Percentiles rank a stretch among this genome's conserved stretches.
Conservation (phyloP, 2,797 vertebrate species). For the Aselliscus stoliczkanus region DNA sequence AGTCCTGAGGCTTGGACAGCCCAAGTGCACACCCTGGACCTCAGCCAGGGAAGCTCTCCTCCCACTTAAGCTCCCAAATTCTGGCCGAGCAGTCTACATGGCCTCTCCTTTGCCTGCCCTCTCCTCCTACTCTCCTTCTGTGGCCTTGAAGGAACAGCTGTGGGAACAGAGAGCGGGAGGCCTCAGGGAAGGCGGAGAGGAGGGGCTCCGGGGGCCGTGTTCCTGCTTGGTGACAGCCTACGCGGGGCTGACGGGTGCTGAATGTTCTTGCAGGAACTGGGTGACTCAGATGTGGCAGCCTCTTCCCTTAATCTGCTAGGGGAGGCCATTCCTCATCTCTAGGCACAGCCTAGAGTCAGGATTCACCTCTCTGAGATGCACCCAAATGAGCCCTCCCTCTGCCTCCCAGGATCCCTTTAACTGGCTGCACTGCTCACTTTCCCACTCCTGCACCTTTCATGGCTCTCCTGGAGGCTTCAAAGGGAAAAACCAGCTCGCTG, state of each 20-base stretch:
- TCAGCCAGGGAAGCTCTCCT: neutral
- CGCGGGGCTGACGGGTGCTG: neutral
- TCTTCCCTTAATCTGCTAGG: neutral
- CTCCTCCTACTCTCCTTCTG: slow-evolving; percentile 60
- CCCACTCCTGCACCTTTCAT: neutral
- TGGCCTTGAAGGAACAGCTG: slow-evolving; percentile 34
- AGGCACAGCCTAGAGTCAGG: neutral
- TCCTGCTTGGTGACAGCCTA: slow-evolving; percentile 13
- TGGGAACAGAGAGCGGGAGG: neutral
- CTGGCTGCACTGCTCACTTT: neutral
- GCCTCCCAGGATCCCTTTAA: neutral
- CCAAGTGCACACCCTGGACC: neutral
- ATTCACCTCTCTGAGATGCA: neutral
- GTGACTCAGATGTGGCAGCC: slow-evolving; percentile 46
- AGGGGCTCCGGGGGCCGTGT: slow-evolving; percentile 34
- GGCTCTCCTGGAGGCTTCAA: neutral
- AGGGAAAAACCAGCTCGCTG: neutral
- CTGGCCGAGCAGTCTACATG: neutral
- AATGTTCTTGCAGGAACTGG: neutral
- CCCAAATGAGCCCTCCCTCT: neutral
- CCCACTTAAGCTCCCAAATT: neutral
- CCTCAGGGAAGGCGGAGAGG: neutral
- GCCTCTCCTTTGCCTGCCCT: neutral
- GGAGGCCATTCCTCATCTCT: neutral
- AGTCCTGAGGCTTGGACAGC: neutral